Evolutionary conservation across 2,113 vertebrate species (phyloP).

Genomic region (Siphamia tubifer): DNA sequence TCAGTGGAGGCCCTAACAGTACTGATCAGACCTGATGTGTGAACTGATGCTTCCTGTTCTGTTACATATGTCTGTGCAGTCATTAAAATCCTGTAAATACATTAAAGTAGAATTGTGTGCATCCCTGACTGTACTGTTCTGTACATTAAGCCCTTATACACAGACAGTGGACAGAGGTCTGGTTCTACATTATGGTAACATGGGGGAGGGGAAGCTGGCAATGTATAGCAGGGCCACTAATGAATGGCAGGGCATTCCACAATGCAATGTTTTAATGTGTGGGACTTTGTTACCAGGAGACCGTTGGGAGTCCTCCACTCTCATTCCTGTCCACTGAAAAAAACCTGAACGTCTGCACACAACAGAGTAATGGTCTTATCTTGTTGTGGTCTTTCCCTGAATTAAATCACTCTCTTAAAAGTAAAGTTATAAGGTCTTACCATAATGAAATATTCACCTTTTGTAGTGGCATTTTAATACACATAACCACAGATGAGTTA

Average conservation of each 20-base stretch:
- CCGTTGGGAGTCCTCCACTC: slow-evolving; percentile 8
- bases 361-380: slow-evolving; percentile 10
- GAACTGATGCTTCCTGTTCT: slow-evolving; percentile 3
- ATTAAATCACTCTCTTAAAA: neutral
- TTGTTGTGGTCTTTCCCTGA: neutral
- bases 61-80: neutral
- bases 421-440: neutral
- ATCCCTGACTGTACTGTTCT: neutral
- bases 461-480: too few species aligned
- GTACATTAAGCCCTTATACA: neutral
- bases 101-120: neutral
- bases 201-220: slow-evolving; percentile 21
- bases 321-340: slow-evolving; percentile 5
- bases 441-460: too few species aligned
- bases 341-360: neutral
- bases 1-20: slow-evolving; percentile 13
- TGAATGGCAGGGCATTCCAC: slow-evolving; percentile 35
- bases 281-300: slow-evolving; percentile 45
- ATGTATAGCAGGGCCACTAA: slow-evolving; percentile 11
- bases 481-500: too few species aligned
- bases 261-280: slow-evolving; percentile 41
- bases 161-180: neutral
- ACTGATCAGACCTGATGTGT: slow-evolving; percentile 6
- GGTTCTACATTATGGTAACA: slow-evolving; percentile 37
- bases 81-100: slow-evolving; percentile 2